Conservation (phyloP, 2,113 vertebrate species). For the Poeciliopsis prolifica region DNA sequence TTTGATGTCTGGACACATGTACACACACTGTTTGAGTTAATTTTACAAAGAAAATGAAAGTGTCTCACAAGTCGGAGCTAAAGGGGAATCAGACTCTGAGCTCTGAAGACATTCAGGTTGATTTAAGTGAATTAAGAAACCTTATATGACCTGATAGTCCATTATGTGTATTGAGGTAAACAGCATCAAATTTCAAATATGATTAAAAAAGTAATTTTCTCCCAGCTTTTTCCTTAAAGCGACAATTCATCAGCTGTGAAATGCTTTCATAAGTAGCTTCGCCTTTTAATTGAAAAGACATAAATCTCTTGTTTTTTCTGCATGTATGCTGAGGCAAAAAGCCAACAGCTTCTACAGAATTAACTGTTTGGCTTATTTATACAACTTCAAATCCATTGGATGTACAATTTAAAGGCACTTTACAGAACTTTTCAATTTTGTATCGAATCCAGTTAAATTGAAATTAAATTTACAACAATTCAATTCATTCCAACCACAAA, state of each 20-base stretch:
- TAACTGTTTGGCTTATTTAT: neutral
- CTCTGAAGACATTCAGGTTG: neutral
- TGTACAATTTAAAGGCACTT: neutral
- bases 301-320: neutral
- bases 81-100: neutral
- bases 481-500: neutral
- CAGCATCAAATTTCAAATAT: neutral
- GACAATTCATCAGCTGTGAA: neutral
- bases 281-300: neutral
- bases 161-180: neutral
- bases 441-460: neutral
- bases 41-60: constrained; percentile 2
- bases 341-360: neutral
- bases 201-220: neutral
- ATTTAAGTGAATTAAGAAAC: constrained; percentile 2
- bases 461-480: neutral
- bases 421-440: neutral
- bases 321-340: neutral
- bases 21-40: neutral
- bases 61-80: neutral
- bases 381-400: neutral
- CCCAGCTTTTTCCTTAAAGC: neutral
- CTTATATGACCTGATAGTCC: neutral
- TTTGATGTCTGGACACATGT: neutral
- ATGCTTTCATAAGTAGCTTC: neutral